Evolutionary conservation across 2,888 invertebrate genomes (phyloP), one percentile per base, ranked within the genome.

Genomic region (Drosophila mimetica): DNA sequence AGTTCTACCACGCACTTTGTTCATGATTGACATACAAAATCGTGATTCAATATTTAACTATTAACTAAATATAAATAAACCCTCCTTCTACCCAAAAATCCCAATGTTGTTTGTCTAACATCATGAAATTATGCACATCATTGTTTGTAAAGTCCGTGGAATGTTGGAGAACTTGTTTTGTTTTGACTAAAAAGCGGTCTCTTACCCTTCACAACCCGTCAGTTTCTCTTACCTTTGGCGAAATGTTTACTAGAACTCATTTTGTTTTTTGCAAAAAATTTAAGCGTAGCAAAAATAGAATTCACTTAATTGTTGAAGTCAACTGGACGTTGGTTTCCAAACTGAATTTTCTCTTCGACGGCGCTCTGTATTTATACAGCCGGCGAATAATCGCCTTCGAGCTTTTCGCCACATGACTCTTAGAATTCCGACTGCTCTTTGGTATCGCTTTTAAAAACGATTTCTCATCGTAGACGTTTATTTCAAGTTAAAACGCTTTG

Each of bases 161-260:
- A 58, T 48, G 28, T 46, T 28, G 37, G 7, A 16, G 11, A 44
- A 52, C 37, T 37, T 46, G 61, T 46, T 61, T 60, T 42, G 20
- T 7, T 16, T 11, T 36, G 20, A 11, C 5, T 16, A 16, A 11
- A 16, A 11, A 13, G 22, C 46, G 16, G 51, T 48, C 46, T 51
- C 44, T 54, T 44, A 20, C n/a, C 18, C 13, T 25, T 1, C 14
- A n/a, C 47, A 18, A 11, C 20, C 13, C 13, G 0, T 28, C 1
- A 9, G n/a, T 46, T 30, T 32, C 44, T 41, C 73, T 44, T 66
- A 84, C 84, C 84, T 76, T 85, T 84, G 14, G 37, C 64, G 11
- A 79, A 76, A 65, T 83, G 83, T 54, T 83, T 83, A 20, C 74
- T 77, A 22, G 70, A 14, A 37, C 71, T 82, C 82, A 85, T 83